Conservation (phyloP, 92 coral and sea anemone species). For the Diadumene lineata region DNA sequence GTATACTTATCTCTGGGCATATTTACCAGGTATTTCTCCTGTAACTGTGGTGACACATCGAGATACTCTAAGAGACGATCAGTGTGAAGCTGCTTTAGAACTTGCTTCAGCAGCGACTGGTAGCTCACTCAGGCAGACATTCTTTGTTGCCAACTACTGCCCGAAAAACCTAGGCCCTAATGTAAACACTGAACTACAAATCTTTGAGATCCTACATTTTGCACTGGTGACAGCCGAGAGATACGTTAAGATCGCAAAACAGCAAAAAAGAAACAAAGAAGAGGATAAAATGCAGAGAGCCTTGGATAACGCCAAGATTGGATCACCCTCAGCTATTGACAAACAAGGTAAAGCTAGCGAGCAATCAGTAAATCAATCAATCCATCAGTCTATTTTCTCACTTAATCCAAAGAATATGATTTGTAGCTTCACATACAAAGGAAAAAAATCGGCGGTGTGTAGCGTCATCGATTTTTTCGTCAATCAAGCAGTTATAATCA, state of each 20-base stretch:
- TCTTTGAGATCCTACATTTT: conserved; percentile 53
- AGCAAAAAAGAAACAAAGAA: conserved; percentile 11
- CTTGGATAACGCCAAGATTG: conserved; percentile 9
- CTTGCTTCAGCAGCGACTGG: conserved; percentile 67
- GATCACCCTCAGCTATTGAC: conserved; percentile 6
- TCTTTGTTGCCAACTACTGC: conserved; percentile 62
- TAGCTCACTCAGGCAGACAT: conserved; percentile 54
- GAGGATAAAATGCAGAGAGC: conserved; percentile 25
- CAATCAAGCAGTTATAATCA: no score
- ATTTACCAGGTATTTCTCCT: conserved; percentile 46
- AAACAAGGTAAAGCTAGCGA: not conserved
- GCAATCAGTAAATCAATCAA: not conserved
- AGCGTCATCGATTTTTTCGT: no score
- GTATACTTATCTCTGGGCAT: not conserved
- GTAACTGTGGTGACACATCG: conserved; percentile 54
- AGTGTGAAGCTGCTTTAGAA: conserved; percentile 42
- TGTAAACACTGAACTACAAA: conserved; percentile 50
- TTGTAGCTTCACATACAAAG: no score
- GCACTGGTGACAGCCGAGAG: conserved; percentile 50
- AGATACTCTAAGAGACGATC: conserved; percentile 27
- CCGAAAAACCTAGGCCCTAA: conserved; percentile 31
- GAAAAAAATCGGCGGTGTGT: no score
- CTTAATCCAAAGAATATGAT: no score
- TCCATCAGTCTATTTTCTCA: no score
- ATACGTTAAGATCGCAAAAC: conserved; percentile 29